phyloP scores from a whole-genome alignment of 2,888 invertebrate species.

The Muschampia plurimacula region DNA sequence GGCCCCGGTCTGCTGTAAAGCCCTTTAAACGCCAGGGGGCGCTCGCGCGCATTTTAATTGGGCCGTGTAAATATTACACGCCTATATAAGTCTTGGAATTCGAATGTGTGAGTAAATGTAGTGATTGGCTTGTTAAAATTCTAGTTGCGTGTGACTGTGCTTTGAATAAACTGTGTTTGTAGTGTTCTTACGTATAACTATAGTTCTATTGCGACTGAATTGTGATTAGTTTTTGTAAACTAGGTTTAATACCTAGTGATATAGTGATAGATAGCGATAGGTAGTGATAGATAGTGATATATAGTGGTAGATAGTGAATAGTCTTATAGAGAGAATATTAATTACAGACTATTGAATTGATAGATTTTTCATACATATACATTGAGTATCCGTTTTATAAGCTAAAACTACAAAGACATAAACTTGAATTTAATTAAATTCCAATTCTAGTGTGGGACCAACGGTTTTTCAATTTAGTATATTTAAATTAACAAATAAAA shows the following conservation, averaged over 20 bases:
- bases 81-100: constrained; percentile 29
- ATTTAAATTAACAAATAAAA: no score
- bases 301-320: no score
- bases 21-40: constrained; percentile 52
- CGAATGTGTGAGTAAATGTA: constrained; percentile 28
- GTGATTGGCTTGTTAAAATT: constrained; percentile 36
- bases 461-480: no score
- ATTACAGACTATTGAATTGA: no score
- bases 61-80: constrained; percentile 59
- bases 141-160: constrained; percentile 22
- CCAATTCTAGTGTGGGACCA: no score
- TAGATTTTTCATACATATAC: no score
- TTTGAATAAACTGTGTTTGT: constrained; percentile 17
- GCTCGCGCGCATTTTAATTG: constrained; percentile 62
- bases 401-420: no score
- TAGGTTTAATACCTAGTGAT: neutral
- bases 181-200: neutral
- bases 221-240: neutral
- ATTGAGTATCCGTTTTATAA: no score
- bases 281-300: no score
- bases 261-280: no score
- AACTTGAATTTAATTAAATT: no score
- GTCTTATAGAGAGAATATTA: no score
- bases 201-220: neutral
- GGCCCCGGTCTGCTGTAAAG: constrained; percentile 47